Conservation (phyloP, 2,113 vertebrate species). For the Coracopsis vasa region DNA sequence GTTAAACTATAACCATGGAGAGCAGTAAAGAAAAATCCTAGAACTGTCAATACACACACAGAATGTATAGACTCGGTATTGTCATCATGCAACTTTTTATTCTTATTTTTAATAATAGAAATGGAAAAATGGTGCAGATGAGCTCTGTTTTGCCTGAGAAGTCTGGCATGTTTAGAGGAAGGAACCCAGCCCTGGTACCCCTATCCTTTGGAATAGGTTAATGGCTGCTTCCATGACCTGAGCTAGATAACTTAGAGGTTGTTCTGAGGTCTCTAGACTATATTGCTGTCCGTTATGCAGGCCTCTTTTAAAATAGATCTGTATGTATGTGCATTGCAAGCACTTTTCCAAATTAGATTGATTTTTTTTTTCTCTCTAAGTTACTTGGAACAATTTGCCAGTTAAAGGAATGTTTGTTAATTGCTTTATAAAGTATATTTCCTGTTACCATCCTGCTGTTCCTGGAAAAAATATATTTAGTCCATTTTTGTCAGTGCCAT, state of each 20-base stretch:
- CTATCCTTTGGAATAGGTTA: neutral
- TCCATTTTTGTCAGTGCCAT: neutral
- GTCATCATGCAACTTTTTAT: neutral
- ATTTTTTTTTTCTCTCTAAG: rapidly evolving
- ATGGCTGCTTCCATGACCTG: neutral
- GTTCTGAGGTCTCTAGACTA: neutral
- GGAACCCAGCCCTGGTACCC: neutral
- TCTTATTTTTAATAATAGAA: neutral
- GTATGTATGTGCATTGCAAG: neutral
- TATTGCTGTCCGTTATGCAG: neutral
- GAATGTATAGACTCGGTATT: rapidly evolving
- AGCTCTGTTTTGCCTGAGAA: neutral
- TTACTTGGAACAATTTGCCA: neutral
- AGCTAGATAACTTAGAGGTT: neutral
- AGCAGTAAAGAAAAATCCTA: neutral
- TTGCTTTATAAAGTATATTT: neutral
- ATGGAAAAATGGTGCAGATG: neutral
- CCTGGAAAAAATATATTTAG: neutral
- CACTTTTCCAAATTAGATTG: neutral
- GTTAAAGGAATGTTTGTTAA: neutral
- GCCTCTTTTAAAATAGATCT: neutral
- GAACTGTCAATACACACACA: neutral
- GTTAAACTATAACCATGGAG: neutral
- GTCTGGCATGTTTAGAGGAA: neutral
- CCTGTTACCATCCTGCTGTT: neutral